A percentile compares a stretch with the other conserved stretches of the same genome.
These are phyloP conservation scores for Remorina albescens DNA, from an alignment of 2,797 vertebrate genomes.

Conservation along the genomic window DNA sequence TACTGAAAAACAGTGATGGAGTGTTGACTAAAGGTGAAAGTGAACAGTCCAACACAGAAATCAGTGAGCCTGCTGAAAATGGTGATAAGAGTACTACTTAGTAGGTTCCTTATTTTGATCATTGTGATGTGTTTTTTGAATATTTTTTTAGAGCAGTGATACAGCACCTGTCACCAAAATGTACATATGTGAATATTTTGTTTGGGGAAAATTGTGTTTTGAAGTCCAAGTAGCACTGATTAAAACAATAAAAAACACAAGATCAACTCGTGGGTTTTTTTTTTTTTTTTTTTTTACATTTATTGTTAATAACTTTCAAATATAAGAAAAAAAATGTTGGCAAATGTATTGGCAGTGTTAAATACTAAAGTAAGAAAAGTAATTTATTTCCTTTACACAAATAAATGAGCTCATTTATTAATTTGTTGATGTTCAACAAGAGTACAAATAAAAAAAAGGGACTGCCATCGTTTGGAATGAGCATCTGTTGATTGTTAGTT, in stretches of 20 bases:
- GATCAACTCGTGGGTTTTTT: not conserved
- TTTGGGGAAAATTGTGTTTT: slow-evolving; percentile 15
- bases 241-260: slow-evolving; percentile 23
- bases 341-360: slow-evolving; percentile 68
- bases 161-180: not conserved
- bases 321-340: slow-evolving; percentile 65
- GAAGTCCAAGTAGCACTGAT: not conserved
- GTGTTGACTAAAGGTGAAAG: slow-evolving; percentile 14
- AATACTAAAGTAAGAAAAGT: slow-evolving; percentile 76
- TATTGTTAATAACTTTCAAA: slow-evolving; percentile 75
- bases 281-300: slow-evolving; percentile 68
- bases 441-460: slow-evolving; percentile 24
- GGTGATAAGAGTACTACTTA: not conserved
- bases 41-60: slow-evolving; percentile 13
- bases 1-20: slow-evolving; percentile 11
- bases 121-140: not conserved
- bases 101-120: not conserved
- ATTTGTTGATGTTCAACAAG: slow-evolving; percentile 31
- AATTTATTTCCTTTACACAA: slow-evolving; percentile 42
- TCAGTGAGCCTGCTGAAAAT: slow-evolving; percentile 28
- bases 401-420: slow-evolving; percentile 41
- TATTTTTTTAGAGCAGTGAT: too few relatives aligned
- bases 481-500: slow-evolving; percentile 14
- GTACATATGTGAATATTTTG: slow-evolving; percentile 45
- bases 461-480: slow-evolving; percentile 35